Percentiles rank a stretch among this genome's conserved stretches.
Evolutionary conservation across 2,113 vertebrate genomes (phyloP).

Genomic region (Garra rufa): DNA sequence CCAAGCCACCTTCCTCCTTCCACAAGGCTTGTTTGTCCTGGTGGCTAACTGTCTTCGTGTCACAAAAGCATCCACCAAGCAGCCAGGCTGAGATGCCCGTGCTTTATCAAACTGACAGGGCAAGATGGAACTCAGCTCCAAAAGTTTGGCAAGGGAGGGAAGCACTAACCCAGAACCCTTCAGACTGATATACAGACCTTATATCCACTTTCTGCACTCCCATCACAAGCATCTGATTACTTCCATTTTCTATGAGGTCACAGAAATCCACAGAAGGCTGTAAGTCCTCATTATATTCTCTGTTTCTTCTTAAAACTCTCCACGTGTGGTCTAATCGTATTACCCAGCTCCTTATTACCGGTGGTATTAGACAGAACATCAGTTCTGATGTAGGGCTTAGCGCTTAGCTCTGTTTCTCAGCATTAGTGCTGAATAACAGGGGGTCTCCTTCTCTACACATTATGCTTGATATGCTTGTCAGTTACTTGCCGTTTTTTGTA

Average conservation of each 20-base stretch:
- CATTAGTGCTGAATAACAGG: slow-evolving; percentile 41
- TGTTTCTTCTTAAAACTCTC: slow-evolving; percentile 49
- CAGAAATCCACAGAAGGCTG: slow-evolving; percentile 14
- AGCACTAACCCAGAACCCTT: not conserved
- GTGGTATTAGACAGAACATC: slow-evolving; percentile 43
- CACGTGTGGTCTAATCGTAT: slow-evolving; percentile 50
- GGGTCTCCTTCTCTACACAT: slow-evolving; percentile 18
- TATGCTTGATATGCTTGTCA: slow-evolving; percentile 19
- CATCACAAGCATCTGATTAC: slow-evolving; percentile 44
- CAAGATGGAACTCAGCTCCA: slow-evolving; percentile 22
- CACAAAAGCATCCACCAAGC: slow-evolving; percentile 27
- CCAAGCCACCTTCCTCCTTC: not conserved
- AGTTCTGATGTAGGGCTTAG: slow-evolving; percentile 24
- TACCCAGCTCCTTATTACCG: slow-evolving; percentile 46
- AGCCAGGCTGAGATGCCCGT: slow-evolving; percentile 3
- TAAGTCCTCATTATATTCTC: slow-evolving; percentile 53
- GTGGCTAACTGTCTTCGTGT: slow-evolving; percentile 1
- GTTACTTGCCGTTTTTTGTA: not conserved
- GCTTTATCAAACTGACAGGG: slow-evolving; percentile 16
- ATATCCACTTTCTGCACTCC: slow-evolving; percentile 24
- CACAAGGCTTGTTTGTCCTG: slow-evolving; percentile 13
- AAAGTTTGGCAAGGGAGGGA: not conserved
- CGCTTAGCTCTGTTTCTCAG: slow-evolving; percentile 34
- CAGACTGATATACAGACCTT: slow-evolving; percentile 18
- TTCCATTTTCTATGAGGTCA: slow-evolving; percentile 26